Evolutionary conservation across 92 coral and sea anemone species (phyloP).

Genomic region (Actinernus sp.): DNA sequence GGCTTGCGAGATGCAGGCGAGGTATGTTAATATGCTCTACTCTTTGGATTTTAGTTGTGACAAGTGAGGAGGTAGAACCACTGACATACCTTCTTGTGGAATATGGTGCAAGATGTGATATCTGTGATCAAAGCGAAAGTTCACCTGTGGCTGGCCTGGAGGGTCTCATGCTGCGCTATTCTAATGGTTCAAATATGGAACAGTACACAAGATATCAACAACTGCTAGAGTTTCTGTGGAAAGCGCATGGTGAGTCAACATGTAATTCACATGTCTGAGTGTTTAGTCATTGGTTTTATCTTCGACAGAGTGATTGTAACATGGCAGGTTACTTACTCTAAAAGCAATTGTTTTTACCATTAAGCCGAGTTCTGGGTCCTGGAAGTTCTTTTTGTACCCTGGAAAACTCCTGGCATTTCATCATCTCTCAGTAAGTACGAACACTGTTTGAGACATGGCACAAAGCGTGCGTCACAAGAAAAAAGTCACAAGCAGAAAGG

Average conservation of each 20-base stretch:
- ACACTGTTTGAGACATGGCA: too few relatives aligned
- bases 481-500: too few relatives aligned
- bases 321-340: too few relatives aligned
- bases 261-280: too few relatives aligned
- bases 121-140: conserved; percentile 67
- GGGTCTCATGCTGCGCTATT: conserved; percentile 69
- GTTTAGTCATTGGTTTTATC: too few relatives aligned
- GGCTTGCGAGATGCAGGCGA: background rate
- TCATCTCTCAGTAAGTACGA: too few relatives aligned
- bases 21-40: background rate
- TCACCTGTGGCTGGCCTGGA: conserved; percentile 76
- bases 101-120: conserved; percentile 85
- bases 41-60: conserved; percentile 47
- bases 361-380: too few relatives aligned
- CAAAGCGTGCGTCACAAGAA: too few relatives aligned
- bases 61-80: conserved; percentile 76
- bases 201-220: conserved; percentile 45
- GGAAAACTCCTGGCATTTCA: too few relatives aligned
- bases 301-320: too few relatives aligned
- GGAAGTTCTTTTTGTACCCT: too few relatives aligned
- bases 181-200: conserved; percentile 66
- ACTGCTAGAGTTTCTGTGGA: conserved; percentile 71
- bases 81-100: conserved; percentile 75
- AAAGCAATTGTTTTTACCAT: too few relatives aligned
- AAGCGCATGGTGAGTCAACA: conserved; percentile 52